Percentiles rank a stretch among this genome's conserved stretches.
These are phyloP conservation scores for Hystrix cristata DNA, from an alignment of 2,113 vertebrate species.

Conservation along the genomic window DNA sequence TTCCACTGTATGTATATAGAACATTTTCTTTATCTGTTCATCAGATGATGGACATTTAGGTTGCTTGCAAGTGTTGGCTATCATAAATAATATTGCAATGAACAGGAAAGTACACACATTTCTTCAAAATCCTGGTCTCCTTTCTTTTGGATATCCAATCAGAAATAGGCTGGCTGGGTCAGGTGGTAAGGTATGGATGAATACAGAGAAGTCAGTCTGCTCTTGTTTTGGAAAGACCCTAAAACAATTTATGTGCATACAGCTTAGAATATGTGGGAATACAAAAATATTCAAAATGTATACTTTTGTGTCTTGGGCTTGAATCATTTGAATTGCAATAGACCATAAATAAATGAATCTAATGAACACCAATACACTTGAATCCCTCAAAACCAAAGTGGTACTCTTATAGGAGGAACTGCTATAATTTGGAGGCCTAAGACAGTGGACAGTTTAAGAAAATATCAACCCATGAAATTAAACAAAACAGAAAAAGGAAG, in stretches of 20 bases:
- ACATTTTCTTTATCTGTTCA: not conserved
- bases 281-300: not conserved
- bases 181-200: not conserved
- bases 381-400: not conserved
- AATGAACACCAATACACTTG: not conserved
- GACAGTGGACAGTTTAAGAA: not conserved
- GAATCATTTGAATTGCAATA: not conserved
- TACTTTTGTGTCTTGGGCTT: not conserved
- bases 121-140: not conserved
- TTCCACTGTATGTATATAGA: not conserved
- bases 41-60: no score
- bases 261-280: not conserved
- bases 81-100: no score
- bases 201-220: not conserved
- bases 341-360: not conserved
- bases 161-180: not conserved
- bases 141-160: not conserved
- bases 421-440: not conserved
- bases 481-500: not conserved
- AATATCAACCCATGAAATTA: not conserved
- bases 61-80: no score
- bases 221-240: not conserved
- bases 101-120: no score
- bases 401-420: not conserved
- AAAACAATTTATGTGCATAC: not conserved